A percentile compares a stretch with the other conserved stretches of the same genome.
Conservation (phyloP, 2,888 invertebrate genomes). For the Tenthredo scrophulariae region DNA sequence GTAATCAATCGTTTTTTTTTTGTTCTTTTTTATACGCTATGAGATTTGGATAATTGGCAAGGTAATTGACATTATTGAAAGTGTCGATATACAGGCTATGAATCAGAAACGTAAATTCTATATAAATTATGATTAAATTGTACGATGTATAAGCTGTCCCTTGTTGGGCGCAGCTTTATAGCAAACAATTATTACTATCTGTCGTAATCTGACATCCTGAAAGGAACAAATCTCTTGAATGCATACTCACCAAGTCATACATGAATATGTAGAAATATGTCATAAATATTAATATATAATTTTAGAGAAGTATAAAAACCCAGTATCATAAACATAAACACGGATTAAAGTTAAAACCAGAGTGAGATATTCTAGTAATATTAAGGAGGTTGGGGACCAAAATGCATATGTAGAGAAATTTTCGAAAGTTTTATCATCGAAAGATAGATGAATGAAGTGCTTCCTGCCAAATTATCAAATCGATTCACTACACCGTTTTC, state of each 20-base stretch:
- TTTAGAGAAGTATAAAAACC: conserved; percentile 66
- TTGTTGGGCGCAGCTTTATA: neutral
- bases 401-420: too few species aligned
- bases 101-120: conserved; percentile 21
- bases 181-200: conserved; percentile 6
- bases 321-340: conserved; percentile 68
- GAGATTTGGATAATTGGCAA: neutral
- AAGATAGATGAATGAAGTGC: too few species aligned
- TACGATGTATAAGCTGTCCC: neutral
- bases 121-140: conserved; percentile 30
- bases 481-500: too few species aligned
- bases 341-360: conserved; percentile 62
- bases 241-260: conserved; percentile 29
- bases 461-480: too few species aligned
- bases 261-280: conserved; percentile 60
- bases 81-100: neutral
- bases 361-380: conserved; percentile 49
- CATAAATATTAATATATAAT: conserved; percentile 69
- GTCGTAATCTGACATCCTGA: conserved; percentile 20
- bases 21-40: neutral
- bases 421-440: too few species aligned
- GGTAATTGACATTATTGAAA: conserved; percentile 4
- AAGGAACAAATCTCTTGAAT: conserved; percentile 22
- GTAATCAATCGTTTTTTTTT: neutral
- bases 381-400: neutral